Evolutionary conservation across 2,797 vertebrate species (phyloP).

Genomic region (Acanthurus tractus): DNA sequence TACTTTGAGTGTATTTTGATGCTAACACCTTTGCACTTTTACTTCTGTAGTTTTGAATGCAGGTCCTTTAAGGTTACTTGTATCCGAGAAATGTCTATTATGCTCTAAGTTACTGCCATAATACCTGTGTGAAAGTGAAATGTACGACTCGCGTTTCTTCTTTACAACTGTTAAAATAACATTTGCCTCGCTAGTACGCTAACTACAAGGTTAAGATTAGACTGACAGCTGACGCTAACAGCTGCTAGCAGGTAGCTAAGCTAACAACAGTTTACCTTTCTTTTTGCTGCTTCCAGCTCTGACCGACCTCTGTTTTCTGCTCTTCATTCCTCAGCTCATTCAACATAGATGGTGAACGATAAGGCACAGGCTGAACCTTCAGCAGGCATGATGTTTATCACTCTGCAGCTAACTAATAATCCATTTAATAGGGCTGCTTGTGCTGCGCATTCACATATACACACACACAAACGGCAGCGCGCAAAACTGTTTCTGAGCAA

Average conservation of each 20-base stretch:
- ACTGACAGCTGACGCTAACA: slow-evolving; percentile 44
- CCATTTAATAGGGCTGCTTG: slow-evolving; percentile 28
- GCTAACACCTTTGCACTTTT: neutral
- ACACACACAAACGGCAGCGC: slow-evolving; percentile 37
- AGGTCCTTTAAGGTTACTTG: neutral
- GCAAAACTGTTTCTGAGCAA: slow-evolving; percentile 68
- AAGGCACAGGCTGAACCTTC: neutral
- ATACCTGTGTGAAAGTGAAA: too few relatives aligned
- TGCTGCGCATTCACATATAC: too few relatives aligned
- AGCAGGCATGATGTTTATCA: slow-evolving; percentile 46
- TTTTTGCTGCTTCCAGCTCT: slow-evolving; percentile 74
- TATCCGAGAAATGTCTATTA: too few relatives aligned
- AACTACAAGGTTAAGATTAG: neutral
- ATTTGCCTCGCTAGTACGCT: slow-evolving; percentile 1
- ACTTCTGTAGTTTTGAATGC: neutral
- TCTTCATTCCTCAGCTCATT: slow-evolving; percentile 80
- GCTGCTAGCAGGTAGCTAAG: slow-evolving; percentile 50
- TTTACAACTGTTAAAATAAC: neutral
- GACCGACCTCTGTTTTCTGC: slow-evolving; percentile 67
- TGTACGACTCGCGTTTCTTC: too few relatives aligned
- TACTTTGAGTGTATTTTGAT: neutral
- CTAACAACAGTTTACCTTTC: slow-evolving; percentile 76
- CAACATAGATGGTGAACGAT: neutral
- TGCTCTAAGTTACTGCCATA: too few relatives aligned
- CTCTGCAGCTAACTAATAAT: slow-evolving; percentile 28